Conservation (phyloP, 2,888 invertebrate species). For the Caradrina kadenii region DNA sequence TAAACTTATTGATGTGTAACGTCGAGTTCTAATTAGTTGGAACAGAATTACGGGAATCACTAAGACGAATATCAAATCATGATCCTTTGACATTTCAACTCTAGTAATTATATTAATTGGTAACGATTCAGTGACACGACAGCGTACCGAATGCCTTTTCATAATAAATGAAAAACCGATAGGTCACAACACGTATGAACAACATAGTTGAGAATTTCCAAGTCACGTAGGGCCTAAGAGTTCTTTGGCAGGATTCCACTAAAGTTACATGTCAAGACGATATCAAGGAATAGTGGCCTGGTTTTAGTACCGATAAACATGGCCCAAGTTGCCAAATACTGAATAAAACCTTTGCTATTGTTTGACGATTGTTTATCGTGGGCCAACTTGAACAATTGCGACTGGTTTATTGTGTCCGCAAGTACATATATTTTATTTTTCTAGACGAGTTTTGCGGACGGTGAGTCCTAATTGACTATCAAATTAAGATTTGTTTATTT, state of each 20-base stretch:
- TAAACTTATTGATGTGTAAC: background rate
- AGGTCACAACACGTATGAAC: slow-evolving; percentile 15
- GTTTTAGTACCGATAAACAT: slow-evolving; percentile 63
- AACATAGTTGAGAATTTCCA: slow-evolving; percentile 30
- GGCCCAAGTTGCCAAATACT: slow-evolving; percentile 45
- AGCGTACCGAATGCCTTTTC: slow-evolving; percentile 8
- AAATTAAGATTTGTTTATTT: background rate
- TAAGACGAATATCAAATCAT: slow-evolving; percentile 25
- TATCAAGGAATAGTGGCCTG: slow-evolving; percentile 51
- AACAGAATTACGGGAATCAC: slow-evolving; percentile 22
- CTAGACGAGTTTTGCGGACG: background rate
- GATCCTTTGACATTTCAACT: slow-evolving; percentile 12
- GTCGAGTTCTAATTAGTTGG: slow-evolving; percentile 6
- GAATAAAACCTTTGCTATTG: slow-evolving; percentile 50
- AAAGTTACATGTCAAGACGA: slow-evolving; percentile 58
- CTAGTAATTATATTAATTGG: slow-evolving; percentile 38
- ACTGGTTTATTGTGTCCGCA: slow-evolving; percentile 42
- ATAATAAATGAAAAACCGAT: slow-evolving; percentile 33
- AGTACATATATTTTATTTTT: slow-evolving; percentile 34
- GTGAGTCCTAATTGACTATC: background rate
- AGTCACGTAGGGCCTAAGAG: slow-evolving; percentile 26
- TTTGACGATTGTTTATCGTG: slow-evolving; percentile 45
- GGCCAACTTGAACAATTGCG: slow-evolving; percentile 19
- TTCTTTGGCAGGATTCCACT: slow-evolving; percentile 61
- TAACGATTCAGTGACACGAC: slow-evolving; percentile 17